Base-by-base conservation (phyloP, 2,797 vertebrate species). In the Megaceryle alcyon region DNA sequence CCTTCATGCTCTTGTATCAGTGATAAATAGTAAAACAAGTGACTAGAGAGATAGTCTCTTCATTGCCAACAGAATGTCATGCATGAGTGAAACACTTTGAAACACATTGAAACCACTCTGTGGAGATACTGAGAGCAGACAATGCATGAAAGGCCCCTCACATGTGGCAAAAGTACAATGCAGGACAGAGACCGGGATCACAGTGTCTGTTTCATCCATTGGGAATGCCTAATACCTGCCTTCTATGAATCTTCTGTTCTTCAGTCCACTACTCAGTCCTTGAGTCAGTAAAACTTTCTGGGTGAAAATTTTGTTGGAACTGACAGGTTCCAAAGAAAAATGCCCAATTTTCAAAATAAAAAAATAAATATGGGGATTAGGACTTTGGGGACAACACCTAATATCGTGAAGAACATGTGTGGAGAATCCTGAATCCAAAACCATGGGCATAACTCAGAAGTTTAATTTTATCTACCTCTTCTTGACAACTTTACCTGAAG, bases 51-150 rank as follows among this genome's bases (percentile, higher is more conserved):
- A 4, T 1, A 41, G 11, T 26, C n/a, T 46, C 17, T 60, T 43
- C 10, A 6, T 37, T 46, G 53, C 56, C 61, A 59, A 28, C 7
- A 1, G 1, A 59, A 63, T 17, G 28, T 6, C 0, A 1, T 1
- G 4, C 23, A 41, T 56, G 25, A 92, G 77, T n/a, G 31, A 54
- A 79, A 70, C 23, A 15, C 49, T 64, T n/a, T 28, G 35, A 70
- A 91, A 53, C 9, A 33, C 39, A 56, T 10, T 31, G 60, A 77
- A 89, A 35, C 1, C 3, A 20, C 22, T 65, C 73, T 10, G 31
- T 69, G 54, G 64, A 63, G 56, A 17, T 15, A 7, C 14, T 49
- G 71, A 51, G 25, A 39, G 31, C 21, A 75, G 7, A 22, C 7
- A 37, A 7, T 3, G 21, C 15, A 29, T 82, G 29, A 59, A 66